Base-by-base conservation (phyloP, 2,797 vertebrate genomes). In the Cygnus olor region DNA sequence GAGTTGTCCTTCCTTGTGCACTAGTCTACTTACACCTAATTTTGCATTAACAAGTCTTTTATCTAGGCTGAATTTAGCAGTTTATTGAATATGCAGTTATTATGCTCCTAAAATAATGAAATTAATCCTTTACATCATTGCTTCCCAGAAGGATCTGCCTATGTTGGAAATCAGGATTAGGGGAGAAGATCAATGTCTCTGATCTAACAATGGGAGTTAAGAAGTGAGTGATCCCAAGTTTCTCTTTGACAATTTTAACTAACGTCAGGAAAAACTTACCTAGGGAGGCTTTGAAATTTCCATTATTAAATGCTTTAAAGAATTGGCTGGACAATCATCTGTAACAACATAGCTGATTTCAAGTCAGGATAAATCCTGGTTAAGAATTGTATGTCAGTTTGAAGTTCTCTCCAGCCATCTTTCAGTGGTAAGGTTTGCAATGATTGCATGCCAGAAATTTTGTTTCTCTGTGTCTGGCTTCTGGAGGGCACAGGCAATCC, bases 371-470 rank as follows among this genome's bases (percentile, higher is more conserved):
- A 27, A 53, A 53, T 53, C 25, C 14, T 53, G 51, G 51, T 53
- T 42, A 36, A 78, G 24, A 27, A 15, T 2, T 44, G 19, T 0
- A 0, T 16, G 11, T 51, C 83, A 40, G 4, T 34, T 30, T 63
- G 25, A 36, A 24, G 11, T 42, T 9, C 18, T 81, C 45, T 57
- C 61, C 51, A 73, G 40, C 6, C 56, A 12, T 16, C 80, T 77
- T 73, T 54, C 28, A 51, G 51, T 45, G 24, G 4, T 51, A 51
- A 56, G 30, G 18, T 6, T 17, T 36, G 32, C 27, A 61, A 56
- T 2, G n/a, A 38, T 63, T 0, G 0, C 5, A 21, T 27, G 16
- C 4, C 66, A 56, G 25, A 10, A 6, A 6, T 27, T 63, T 61
- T 1, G 0, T 71, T 83, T 34, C 64, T 53, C 47, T 25, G 8